Percentiles rank a stretch among this genome's conserved stretches.
phyloP scores from a whole-genome alignment of 1,140 invertebrate genomes.

The Harpegnathos saltator region DNA sequence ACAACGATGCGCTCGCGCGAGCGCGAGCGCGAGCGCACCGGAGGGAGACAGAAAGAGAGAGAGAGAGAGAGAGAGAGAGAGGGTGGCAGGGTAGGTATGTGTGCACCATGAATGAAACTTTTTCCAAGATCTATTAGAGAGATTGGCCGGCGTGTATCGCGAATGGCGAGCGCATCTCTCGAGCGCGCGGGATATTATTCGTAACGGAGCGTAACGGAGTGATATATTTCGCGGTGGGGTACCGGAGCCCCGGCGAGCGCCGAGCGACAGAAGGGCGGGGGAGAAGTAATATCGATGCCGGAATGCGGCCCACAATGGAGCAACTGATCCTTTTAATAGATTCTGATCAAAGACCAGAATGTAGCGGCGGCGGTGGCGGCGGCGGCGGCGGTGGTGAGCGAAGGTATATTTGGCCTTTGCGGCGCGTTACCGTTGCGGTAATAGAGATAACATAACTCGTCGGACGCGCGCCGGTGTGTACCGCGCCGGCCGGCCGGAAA shows the following conservation, averaged over 20 bases:
- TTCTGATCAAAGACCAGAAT: slow-evolving; percentile 72
- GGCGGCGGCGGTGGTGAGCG: slow-evolving; percentile 31
- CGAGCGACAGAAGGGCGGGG: background rate
- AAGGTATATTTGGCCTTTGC: slow-evolving; percentile 67
- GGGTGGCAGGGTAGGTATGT: background rate
- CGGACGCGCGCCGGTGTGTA: too few relatives aligned
- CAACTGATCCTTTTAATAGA: slow-evolving; percentile 76
- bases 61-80: background rate
- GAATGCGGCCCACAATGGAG: slow-evolving; percentile 69
- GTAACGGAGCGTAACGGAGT: slow-evolving; percentile 24
- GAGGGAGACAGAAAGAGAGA: slow-evolving; percentile 29
- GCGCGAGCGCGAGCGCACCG: too few relatives aligned
- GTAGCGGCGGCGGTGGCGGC: background rate
- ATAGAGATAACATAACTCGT: slow-evolving; percentile 66
- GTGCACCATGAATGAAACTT: slow-evolving; percentile 56
- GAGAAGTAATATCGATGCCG: slow-evolving; percentile 72
- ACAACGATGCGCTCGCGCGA: slow-evolving; percentile 49
- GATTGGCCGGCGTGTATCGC: slow-evolving; percentile 70
- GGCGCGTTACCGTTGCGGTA: background rate
- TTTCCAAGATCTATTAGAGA: slow-evolving; percentile 72
- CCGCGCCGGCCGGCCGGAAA: slow-evolving; percentile 4
- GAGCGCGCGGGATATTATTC: slow-evolving; percentile 25
- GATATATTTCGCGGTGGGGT: slow-evolving; percentile 27
- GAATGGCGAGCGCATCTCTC: slow-evolving; percentile 48
- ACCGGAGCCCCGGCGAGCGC: too few relatives aligned